Evolutionary conservation across 2,113 vertebrate genomes (phyloP), one percentile per base, ranked within the genome.

Genomic region (Platichthys stellatus): DNA sequence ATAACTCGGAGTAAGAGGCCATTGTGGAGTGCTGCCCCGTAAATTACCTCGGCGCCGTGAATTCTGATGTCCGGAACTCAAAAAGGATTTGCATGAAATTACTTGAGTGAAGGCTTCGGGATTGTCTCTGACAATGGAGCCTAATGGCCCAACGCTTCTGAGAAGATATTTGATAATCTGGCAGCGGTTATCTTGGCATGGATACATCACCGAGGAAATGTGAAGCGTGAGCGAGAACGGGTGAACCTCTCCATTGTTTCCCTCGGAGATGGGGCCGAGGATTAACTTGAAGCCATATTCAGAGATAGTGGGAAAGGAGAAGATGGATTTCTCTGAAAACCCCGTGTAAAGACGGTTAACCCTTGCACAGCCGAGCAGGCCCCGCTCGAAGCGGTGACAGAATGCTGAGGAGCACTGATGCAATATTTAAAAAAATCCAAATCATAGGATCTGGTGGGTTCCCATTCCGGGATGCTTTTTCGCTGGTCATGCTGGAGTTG

Each of bases 41-140:
- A 77, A 86, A 89, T 90, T 83, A 83, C 69, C 73, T 85, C 78
- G 63, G 67, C 67, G 57, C 68, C 38, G 62, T 66, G 63, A 83
- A 72, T 85, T 86, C 68, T 85, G 60, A 80, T 68, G n/a, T 82
- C 17, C 59, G 76, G 68, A 80, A 86, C 78, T 90, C 76, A 28
- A 76, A 49, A 6, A 15, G 65, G 85, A 87, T 90, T 88, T 86
- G 72, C 89, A 92, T 93, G 28, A 84, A 89, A 91, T 91, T 88
- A 90, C 84, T 81, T 53, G 47, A 81, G 63, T 18, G 63, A 66
- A 15, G 28, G 63, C 70, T 67, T 49, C 38, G 7, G 80, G 80
- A 81, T 85, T 86, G 80, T 78, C 69, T 79, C 76, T 74, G 63
- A 87, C 84, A 90, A 87, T 84, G 47, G 79, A 81, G 72, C 72